phyloP scores from a whole-genome alignment of 2,888 invertebrate species.

The Gortyna flavago region DNA sequence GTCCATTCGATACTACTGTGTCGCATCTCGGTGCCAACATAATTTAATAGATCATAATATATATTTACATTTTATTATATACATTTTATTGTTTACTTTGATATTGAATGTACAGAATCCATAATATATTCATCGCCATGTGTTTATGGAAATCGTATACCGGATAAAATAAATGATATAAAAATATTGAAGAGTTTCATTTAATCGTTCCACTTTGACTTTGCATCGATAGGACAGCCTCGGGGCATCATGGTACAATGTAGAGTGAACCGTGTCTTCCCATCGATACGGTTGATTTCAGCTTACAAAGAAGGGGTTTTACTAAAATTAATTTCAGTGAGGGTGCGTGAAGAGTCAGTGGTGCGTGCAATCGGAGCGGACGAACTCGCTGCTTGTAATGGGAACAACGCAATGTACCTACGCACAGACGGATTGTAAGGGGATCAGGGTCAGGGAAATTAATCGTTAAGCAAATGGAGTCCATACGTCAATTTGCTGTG shows the following conservation, averaged over 20 bases:
- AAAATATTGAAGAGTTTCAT: constrained; percentile 75
- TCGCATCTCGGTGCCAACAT: constrained; percentile 86
- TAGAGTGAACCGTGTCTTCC: constrained; percentile 33
- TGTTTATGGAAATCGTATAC: constrained; percentile 87
- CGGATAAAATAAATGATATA: constrained; percentile 84
- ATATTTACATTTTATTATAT: constrained; percentile 87
- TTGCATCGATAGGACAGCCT: constrained; percentile 63
- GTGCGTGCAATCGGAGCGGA: constrained; percentile 71
- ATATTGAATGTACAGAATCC: constrained; percentile 87
- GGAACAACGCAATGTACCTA: constrained; percentile 27
- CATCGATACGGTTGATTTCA: constrained; percentile 59
- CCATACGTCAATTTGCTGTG: neutral
- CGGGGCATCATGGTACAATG: neutral
- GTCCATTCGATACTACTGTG: constrained; percentile 82
- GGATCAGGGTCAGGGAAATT: neutral
- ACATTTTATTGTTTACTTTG: constrained; percentile 87
- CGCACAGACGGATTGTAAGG: neutral
- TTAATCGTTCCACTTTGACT: constrained; percentile 67
- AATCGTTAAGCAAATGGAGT: too few relatives aligned
- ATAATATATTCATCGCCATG: constrained; percentile 85
- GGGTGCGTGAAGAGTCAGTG: constrained; percentile 75
- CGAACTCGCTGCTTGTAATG: constrained; percentile 60
- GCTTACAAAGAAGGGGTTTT: constrained; percentile 58
- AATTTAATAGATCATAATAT: constrained; percentile 82
- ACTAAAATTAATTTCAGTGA: constrained; percentile 79